Percentiles rank a stretch among this genome's conserved stretches.
Conservation (phyloP, 2,797 vertebrate species). For the Melanotaenia pygmaea region DNA sequence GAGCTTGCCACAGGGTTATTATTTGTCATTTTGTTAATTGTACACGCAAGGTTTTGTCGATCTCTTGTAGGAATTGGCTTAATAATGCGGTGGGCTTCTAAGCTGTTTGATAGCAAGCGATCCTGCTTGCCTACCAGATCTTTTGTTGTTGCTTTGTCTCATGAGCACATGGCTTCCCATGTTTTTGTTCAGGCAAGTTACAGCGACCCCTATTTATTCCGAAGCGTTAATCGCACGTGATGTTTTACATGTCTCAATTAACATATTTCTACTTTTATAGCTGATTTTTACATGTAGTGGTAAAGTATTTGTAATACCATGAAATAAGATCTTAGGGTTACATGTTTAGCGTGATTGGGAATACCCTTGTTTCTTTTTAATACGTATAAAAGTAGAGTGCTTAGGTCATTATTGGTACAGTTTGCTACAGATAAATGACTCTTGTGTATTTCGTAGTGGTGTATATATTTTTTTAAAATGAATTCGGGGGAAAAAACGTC, state of each 20-base stretch:
- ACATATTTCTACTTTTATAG: neutral
- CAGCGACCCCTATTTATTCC: slow-evolving; percentile 79
- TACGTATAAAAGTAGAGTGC: neutral
- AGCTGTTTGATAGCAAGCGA: slow-evolving; percentile 9
- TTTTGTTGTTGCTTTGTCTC: slow-evolving; percentile 99
- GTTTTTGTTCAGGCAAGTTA: slow-evolving; percentile 86
- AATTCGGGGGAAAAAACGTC: no score
- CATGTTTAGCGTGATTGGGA: neutral
- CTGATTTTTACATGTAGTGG: no score
- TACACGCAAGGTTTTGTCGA: neutral
- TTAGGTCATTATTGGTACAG: no score
- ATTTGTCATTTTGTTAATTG: neutral
- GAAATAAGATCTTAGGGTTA: neutral
- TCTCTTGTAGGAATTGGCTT: neutral
- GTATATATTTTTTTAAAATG: no score
- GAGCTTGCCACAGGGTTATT: no score
- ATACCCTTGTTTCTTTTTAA: neutral
- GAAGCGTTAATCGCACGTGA: slow-evolving; percentile 5
- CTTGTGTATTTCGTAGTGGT: no score
- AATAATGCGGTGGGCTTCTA: neutral
- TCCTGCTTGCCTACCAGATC: slow-evolving; percentile 56
- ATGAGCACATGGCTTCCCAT: slow-evolving; percentile 94
- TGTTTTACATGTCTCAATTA: neutral
- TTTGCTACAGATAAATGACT: neutral
- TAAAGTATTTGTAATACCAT: neutral